These are phyloP conservation scores for Morpho deidamia DNA, from an alignment of 2,888 invertebrate genomes.

Conservation along the genomic window DNA sequence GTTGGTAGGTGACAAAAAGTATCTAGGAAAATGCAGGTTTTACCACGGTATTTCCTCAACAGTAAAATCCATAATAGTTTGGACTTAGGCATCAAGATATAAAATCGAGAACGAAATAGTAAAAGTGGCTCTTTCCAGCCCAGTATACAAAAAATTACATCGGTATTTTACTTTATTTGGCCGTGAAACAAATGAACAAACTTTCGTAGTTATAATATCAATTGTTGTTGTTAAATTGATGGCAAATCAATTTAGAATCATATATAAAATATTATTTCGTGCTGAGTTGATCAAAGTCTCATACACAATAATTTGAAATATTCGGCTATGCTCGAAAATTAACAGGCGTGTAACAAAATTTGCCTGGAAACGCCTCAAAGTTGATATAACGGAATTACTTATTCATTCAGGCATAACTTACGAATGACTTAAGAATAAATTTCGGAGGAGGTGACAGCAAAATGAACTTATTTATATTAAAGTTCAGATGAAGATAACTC, in stretches of 20 bases:
- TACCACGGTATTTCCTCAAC: no score
- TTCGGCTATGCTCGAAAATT: conserved; percentile 3
- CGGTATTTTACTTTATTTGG: no score
- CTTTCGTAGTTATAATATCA: no score
- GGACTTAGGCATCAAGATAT: no score
- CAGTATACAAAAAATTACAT: no score
- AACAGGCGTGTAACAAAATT: conserved; percentile 1
- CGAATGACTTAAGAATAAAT: conserved; percentile 4
- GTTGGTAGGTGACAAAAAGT: no score
- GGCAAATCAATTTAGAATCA: background rate
- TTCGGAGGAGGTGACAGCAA: background rate
- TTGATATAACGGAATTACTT: conserved; percentile 4
- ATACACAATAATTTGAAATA: conserved; percentile 2
- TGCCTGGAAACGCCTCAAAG: conserved; percentile 2
- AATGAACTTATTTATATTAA: background rate
- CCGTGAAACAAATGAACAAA: no score
- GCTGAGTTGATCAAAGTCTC: background rate
- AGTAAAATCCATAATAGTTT: no score
- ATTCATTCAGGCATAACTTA: conserved; percentile 4
- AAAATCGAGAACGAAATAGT: no score
- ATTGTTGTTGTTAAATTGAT: background rate
- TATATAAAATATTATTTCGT: background rate
- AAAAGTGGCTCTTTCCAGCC: no score
- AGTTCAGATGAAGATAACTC: background rate
- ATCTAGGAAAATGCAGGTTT: no score